These are phyloP conservation scores for Heteromyza rotundicornis DNA, from an alignment of 2,888 invertebrate genomes.

Conservation along the genomic window DNA sequence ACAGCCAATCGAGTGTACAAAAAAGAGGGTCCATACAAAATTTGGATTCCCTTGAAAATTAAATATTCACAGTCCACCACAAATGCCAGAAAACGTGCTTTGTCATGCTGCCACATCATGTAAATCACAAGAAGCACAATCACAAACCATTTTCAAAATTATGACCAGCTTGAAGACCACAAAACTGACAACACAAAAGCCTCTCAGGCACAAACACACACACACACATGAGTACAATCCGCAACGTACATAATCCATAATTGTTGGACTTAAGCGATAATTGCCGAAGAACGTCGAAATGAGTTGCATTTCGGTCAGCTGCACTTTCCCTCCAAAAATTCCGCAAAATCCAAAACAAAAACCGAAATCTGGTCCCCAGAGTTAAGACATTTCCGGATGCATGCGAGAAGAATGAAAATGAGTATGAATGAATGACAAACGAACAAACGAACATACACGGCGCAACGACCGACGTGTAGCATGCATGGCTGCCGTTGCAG, in stretches of 20 bases:
- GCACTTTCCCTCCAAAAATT: no score
- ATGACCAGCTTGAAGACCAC: not conserved
- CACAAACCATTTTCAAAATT: not conserved
- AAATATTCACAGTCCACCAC: no score
- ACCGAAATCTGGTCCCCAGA: not conserved
- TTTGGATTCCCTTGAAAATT: no score
- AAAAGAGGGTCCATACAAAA: no score
- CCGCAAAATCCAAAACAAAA: no score
- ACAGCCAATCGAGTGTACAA: no score
- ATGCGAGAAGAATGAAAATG: not conserved
- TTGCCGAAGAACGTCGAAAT: constrained; percentile 4
- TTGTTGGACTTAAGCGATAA: constrained; percentile 4
- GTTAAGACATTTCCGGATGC: constrained; percentile 16
- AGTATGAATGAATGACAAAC: not conserved
- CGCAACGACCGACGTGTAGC: no score
- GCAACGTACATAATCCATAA: not conserved
- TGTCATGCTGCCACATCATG: not conserved
- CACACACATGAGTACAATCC: not conserved
- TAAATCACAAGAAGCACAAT: not conserved
- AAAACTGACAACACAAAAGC: not conserved
- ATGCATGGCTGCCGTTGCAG: constrained; percentile 25
- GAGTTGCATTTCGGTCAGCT: not conserved
- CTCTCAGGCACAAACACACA: not conserved
- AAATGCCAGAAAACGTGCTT: no score
- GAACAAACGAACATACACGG: not conserved